These are phyloP conservation scores for Lanius ludovicianus DNA, from an alignment of 2,113 vertebrate genomes.

Conservation along the genomic window DNA sequence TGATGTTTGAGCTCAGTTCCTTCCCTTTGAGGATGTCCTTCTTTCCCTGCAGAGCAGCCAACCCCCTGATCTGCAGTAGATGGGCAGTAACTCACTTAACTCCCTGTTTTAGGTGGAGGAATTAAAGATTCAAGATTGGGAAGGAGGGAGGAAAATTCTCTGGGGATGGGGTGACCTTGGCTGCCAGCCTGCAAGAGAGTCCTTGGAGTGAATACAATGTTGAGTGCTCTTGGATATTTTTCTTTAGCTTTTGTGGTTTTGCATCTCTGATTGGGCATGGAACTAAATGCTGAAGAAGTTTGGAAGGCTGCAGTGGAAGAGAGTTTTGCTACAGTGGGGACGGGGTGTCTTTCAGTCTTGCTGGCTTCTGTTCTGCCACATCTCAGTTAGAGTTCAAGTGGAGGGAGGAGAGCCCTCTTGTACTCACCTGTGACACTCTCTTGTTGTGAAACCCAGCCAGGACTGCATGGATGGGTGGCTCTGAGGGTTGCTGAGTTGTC, in stretches of 20 bases:
- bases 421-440: rapidly evolving
- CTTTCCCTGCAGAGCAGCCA: background rate
- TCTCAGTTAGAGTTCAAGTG: background rate
- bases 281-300: background rate
- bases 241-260: background rate
- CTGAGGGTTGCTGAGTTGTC: background rate
- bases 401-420: rapidly evolving
- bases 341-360: rapidly evolving
- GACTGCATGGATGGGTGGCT: background rate
- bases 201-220: background rate
- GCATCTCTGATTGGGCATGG: background rate
- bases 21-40: background rate
- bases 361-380: background rate
- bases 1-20: background rate
- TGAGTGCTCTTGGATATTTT: background rate
- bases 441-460: background rate
- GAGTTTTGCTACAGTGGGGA: background rate
- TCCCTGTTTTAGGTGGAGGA: background rate
- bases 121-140: background rate
- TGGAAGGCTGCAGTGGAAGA: background rate
- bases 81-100: background rate
- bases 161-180: background rate
- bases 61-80: background rate
- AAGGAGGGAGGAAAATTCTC: background rate
- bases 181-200: background rate